Evolutionary conservation across 2,888 invertebrate species (phyloP).

Genomic region (Sesia bembeciformis): DNA sequence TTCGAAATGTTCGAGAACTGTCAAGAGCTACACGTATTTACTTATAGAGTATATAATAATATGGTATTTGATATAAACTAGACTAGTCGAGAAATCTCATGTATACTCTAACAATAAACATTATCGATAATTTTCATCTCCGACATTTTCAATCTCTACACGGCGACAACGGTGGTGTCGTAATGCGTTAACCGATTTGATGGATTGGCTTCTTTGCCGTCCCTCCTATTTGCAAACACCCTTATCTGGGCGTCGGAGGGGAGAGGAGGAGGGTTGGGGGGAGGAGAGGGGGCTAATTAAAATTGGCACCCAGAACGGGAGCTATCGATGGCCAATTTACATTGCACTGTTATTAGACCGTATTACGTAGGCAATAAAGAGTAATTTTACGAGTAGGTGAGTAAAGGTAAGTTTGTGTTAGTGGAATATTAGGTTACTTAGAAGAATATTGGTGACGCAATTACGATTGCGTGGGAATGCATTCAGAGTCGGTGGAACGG

Average conservation of each 20-base stretch:
- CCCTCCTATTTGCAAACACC: conserved; percentile 73
- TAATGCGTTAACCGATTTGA: conserved; percentile 71
- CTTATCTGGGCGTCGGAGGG: conserved; percentile 46
- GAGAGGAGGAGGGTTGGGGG: conserved; percentile 17
- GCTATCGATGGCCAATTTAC: neutral
- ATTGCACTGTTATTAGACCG: conserved; percentile 1
- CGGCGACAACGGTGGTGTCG: conserved; percentile 62
- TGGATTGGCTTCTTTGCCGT: conserved; percentile 73
- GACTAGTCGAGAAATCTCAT: too few species aligned
- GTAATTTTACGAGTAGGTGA: conserved; percentile 8
- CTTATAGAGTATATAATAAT: too few species aligned
- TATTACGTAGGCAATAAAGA: conserved; percentile 18
- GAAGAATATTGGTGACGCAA: conserved; percentile 4
- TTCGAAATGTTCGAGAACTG: too few species aligned
- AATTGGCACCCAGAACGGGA: conserved; percentile 51
- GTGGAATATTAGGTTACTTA: neutral
- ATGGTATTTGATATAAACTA: too few species aligned
- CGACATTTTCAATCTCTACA: conserved; percentile 25
- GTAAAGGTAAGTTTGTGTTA: neutral
- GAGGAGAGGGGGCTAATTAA: conserved; percentile 61
- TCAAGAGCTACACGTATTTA: too few species aligned
- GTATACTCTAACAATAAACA: too few species aligned
- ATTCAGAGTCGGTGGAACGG: conserved; percentile 13
- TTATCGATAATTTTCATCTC: too few species aligned
- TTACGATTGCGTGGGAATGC: conserved; percentile 21